A percentile compares a stretch with the other conserved stretches of the same genome.
These are phyloP conservation scores for Pseudococcus longispinus DNA, from an alignment of 2,888 invertebrate genomes.

Conservation along the genomic window DNA sequence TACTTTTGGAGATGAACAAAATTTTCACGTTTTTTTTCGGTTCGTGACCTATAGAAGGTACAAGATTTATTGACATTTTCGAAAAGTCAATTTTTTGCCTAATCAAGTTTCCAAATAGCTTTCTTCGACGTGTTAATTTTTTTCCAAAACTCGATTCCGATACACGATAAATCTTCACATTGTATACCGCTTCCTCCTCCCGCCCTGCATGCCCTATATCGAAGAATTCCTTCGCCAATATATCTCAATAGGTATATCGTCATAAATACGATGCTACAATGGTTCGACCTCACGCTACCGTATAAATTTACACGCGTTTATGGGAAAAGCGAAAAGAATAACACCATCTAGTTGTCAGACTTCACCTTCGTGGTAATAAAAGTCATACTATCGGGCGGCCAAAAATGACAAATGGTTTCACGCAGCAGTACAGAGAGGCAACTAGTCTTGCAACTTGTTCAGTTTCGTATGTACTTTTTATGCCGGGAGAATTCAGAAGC, in stretches of 20 bases:
- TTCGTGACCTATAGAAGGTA: neutral
- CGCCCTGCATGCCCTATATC: neutral
- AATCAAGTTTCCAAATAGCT: neutral
- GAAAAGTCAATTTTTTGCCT: neutral
- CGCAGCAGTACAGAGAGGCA: neutral
- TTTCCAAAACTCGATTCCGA: neutral
- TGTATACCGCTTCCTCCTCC: neutral
- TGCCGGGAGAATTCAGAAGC: neutral
- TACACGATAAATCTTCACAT: neutral
- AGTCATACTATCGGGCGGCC: conserved; percentile 6
- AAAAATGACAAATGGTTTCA: conserved; percentile 19
- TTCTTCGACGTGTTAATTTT: neutral
- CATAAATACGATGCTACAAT: neutral
- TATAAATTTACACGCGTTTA: neutral
- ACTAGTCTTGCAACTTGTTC: neutral
- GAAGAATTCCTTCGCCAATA: neutral
- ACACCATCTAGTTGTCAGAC: conserved; percentile 13
- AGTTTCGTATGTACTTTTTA: neutral
- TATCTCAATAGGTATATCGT: neutral
- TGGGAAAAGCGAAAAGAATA: neutral
- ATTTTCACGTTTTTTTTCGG: neutral
- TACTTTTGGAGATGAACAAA: too few relatives aligned
- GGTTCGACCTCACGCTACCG: neutral
- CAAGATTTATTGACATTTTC: neutral
- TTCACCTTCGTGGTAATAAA: conserved; percentile 31